Evolutionary conservation across 2,888 invertebrate genomes (phyloP).

Genomic region (Cataglyphis albicans): DNA sequence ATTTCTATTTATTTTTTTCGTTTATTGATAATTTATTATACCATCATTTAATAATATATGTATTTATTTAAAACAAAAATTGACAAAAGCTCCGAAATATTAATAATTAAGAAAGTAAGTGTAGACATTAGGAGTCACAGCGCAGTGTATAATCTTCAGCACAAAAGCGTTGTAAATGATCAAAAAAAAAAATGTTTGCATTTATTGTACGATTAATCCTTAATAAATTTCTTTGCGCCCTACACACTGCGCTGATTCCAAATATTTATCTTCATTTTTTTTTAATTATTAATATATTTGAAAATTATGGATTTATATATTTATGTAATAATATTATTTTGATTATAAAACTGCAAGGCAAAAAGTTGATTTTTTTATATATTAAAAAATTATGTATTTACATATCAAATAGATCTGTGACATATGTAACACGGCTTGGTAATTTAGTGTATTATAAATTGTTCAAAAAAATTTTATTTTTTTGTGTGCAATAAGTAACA

Average conservation of each 20-base stretch:
- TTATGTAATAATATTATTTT: neutral
- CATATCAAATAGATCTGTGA: slow-evolving; percentile 82
- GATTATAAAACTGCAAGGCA: neutral
- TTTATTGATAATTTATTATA: slow-evolving; percentile 55
- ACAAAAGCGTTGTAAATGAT: no score
- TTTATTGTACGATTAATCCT: no score
- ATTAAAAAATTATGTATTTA: slow-evolving; percentile 72
- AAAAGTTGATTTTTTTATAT: slow-evolving; percentile 63
- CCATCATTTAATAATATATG: slow-evolving; percentile 1
- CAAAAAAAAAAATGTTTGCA: no score
- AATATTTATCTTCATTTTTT: no score
- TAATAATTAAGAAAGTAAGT: no score
- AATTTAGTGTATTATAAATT: slow-evolving; percentile 33
- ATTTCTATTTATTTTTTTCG: slow-evolving; percentile 67
- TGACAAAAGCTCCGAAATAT: no score
- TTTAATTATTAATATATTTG: neutral
- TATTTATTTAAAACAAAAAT: neutral
- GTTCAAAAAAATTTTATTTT: slow-evolving; percentile 17
- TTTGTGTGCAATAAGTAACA: slow-evolving; percentile 12
- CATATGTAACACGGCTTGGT: slow-evolving; percentile 75
- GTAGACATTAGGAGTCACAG: no score
- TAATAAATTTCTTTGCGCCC: no score
- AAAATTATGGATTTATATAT: neutral
- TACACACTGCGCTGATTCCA: no score
- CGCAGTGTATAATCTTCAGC: no score